phyloP scores from a whole-genome alignment of 1,140 invertebrate species.

The Drosophila novamexicana region DNA sequence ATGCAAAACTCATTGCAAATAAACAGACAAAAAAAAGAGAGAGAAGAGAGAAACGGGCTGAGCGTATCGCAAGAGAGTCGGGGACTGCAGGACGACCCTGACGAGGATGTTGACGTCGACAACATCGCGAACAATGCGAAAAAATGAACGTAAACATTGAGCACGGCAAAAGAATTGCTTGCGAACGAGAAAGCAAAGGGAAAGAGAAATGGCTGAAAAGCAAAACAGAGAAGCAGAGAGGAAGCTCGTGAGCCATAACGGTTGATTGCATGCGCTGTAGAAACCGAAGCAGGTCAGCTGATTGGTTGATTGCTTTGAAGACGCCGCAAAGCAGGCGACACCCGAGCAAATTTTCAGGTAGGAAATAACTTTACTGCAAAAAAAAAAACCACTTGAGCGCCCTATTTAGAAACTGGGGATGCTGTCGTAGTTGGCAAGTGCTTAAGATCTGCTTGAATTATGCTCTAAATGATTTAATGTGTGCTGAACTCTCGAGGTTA shows the following conservation, averaged over 20 bases:
- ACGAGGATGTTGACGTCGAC: constrained; percentile 80
- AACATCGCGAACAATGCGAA: constrained; percentile 69
- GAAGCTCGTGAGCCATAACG: constrained; percentile 49
- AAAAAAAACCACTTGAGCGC: constrained; percentile 1
- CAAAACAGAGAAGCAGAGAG: background rate
- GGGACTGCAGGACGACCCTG: constrained; percentile 40
- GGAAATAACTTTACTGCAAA: background rate
- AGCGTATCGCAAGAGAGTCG: constrained; percentile 9
- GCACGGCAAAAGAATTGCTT: constrained; percentile 65
- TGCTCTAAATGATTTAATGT: constrained; percentile 11
- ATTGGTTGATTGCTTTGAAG: constrained; percentile 71
- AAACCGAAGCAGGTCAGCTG: constrained; percentile 68
- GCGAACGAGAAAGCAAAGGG: constrained; percentile 32
- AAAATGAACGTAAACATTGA: constrained; percentile 80
- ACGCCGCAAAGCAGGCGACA: constrained; percentile 59
- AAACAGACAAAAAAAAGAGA: constrained; percentile 57
- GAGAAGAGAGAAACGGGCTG: background rate
- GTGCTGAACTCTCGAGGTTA: constrained; percentile 6
- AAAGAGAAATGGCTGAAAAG: background rate
- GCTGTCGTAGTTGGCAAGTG: background rate
- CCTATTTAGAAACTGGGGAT: constrained; percentile 5
- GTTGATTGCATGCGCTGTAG: constrained; percentile 71
- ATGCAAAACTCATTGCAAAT: constrained; percentile 82
- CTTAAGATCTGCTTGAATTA: constrained; percentile 15
- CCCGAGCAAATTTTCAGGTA: constrained; percentile 22